Evolutionary conservation across 2,113 vertebrate genomes (phyloP).

Genomic region (Pachyramphus minor): DNA sequence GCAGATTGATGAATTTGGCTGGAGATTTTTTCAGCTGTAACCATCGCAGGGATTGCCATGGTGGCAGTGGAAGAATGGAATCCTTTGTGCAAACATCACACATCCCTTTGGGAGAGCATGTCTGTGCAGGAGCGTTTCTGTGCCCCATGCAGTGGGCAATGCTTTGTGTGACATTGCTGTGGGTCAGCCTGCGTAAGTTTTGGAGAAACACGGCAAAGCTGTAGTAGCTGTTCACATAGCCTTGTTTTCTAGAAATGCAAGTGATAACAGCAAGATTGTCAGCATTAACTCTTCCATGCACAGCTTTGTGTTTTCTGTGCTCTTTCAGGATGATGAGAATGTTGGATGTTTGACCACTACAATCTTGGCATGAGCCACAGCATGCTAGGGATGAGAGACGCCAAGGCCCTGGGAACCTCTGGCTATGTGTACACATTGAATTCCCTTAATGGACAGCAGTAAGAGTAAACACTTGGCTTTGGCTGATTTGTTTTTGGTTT

Average conservation of each 20-base stretch:
- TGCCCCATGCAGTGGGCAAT: not conserved
- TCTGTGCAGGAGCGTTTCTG: not conserved
- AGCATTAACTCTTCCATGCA: not conserved
- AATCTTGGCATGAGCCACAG: not conserved
- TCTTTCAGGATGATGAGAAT: not conserved
- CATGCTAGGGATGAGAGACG: fast-evolving
- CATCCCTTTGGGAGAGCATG: not conserved
- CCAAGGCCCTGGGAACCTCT: not conserved
- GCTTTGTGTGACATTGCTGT: fast-evolving
- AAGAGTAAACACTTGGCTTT: not conserved
- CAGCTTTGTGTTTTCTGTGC: not conserved
- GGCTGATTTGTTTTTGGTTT: not conserved
- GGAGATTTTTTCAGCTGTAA: not conserved
- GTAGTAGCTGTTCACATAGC: not conserved
- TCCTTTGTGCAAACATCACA: not conserved
- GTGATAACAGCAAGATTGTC: not conserved
- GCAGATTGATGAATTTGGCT: not conserved
- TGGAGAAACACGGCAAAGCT: not conserved
- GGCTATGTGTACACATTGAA: not conserved
- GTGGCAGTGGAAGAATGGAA: not conserved
- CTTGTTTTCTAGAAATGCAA: not conserved
- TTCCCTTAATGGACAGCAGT: not conserved
- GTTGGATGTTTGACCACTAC: not conserved
- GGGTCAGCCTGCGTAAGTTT: not conserved
- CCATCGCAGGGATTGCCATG: fast-evolving